These are phyloP conservation scores for Papilio dardanus DNA, from an alignment of 1,140 invertebrate genomes.

Conservation along the genomic window DNA sequence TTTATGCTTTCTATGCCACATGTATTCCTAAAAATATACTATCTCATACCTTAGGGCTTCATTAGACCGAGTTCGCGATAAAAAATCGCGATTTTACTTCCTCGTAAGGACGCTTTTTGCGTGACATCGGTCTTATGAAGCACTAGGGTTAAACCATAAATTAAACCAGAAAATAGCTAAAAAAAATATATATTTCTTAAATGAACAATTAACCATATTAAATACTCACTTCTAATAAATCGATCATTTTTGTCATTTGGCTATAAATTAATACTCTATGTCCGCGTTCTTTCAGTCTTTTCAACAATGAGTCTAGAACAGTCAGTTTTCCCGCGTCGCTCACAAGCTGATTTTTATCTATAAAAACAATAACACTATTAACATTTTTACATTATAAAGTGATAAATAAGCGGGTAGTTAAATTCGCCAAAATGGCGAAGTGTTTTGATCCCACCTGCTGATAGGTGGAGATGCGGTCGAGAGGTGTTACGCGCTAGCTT, in stretches of 20 bases:
- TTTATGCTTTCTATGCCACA: conserved; percentile 95
- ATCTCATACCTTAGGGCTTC: too few species aligned
- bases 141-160: too few species aligned
- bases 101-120: too few species aligned
- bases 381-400: too few species aligned
- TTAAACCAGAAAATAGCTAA: background rate
- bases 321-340: conserved; percentile 97
- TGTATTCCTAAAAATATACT: conserved; percentile 88
- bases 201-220: background rate
- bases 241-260: conserved; percentile 99
- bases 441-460: too few species aligned
- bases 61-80: too few species aligned
- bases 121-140: too few species aligned
- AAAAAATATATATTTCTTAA: background rate
- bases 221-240: conserved; percentile 92
- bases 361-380: too few species aligned
- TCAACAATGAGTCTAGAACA: conserved; percentile 93
- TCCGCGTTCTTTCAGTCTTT: conserved; percentile 91
- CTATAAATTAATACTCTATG: conserved; percentile 98
- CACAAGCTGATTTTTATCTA: conserved; percentile 95
- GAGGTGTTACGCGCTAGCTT: too few species aligned
- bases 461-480: too few species aligned
- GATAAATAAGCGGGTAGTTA: too few species aligned
- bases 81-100: conserved; percentile 9
- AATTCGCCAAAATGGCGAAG: too few species aligned